Evolutionary conservation across 2,888 invertebrate species (phyloP).

Genomic region (Tineola bisselliella): DNA sequence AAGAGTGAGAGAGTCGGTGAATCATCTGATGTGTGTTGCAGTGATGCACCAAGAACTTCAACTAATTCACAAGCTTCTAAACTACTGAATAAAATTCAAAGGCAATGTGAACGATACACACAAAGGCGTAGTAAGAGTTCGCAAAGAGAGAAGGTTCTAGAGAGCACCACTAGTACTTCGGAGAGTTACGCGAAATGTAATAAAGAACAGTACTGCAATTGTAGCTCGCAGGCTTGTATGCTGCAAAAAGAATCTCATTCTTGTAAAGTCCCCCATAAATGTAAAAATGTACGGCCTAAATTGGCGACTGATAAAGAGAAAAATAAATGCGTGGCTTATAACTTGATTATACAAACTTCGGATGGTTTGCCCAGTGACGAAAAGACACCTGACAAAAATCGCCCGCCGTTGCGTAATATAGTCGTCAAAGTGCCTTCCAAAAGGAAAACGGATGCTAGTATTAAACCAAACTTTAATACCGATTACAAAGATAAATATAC

Average conservation of each 20-base stretch:
- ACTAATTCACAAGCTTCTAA: conserved; percentile 48
- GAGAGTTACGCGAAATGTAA: conserved; percentile 45
- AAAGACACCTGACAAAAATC: conserved; percentile 22
- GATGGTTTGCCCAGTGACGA: conserved; percentile 51
- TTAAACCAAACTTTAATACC: neutral
- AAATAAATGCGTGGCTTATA: conserved; percentile 53
- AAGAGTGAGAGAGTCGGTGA: conserved; percentile 20
- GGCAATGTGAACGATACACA: conserved; percentile 53
- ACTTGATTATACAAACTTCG: conserved; percentile 55
- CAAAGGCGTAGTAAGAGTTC: conserved; percentile 39
- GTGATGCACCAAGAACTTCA: conserved; percentile 41
- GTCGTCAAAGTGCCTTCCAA: conserved; percentile 51
- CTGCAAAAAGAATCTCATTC: conserved; percentile 24
- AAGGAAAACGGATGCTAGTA: conserved; percentile 19
- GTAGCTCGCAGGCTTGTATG: neutral
- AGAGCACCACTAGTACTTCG: conserved; percentile 47
- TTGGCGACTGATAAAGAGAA: conserved; percentile 31
- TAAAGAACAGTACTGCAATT: conserved; percentile 19
- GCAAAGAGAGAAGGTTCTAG: conserved; percentile 30
- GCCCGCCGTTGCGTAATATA: conserved; percentile 40
- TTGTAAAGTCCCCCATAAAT: conserved; percentile 39
- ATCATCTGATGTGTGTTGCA: conserved; percentile 32
- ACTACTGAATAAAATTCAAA: conserved; percentile 48
- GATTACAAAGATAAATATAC: conserved; percentile 13
- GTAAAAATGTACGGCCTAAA: conserved; percentile 34